Conservation (phyloP, 2,888 invertebrate genomes). For the Torymus texanus region DNA sequence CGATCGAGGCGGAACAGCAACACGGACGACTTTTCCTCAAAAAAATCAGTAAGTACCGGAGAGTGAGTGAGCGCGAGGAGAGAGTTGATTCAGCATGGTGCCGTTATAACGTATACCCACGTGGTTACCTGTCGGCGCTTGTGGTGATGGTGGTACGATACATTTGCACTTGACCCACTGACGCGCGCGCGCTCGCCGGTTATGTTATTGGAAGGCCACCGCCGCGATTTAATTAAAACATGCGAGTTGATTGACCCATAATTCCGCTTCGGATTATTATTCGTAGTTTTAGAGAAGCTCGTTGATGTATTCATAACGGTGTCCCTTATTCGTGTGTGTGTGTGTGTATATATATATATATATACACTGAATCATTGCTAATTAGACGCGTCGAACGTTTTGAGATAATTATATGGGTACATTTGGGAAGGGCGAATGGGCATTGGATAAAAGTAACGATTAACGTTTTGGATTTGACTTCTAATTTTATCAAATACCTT, state of each 20-base stretch:
- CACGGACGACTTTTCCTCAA: conserved; percentile 78
- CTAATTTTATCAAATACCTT: too few species aligned
- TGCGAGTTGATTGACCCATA: not conserved
- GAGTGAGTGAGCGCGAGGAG: too few species aligned
- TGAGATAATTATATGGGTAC: too few species aligned
- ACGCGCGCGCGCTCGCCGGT: conserved; percentile 9
- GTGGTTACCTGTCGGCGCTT: not conserved
- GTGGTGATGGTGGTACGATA: conserved; percentile 13
- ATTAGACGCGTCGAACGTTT: too few species aligned
- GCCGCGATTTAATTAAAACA: conserved; percentile 23
- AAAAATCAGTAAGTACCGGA: conserved; percentile 80
- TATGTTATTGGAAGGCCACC: conserved; percentile 10
- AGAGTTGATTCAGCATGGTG: conserved; percentile 15
- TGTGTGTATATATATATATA: too few species aligned
- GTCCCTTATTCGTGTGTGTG: too few species aligned
- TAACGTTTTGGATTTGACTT: too few species aligned
- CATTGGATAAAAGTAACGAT: too few species aligned
- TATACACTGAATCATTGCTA: too few species aligned
- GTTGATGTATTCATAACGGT: too few species aligned
- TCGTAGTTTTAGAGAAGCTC: too few species aligned
- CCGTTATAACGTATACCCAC: conserved; percentile 36
- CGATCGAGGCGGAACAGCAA: conserved; percentile 18
- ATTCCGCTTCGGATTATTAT: not conserved
- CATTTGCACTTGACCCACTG: conserved; percentile 53
- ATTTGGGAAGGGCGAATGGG: too few species aligned